Evolutionary conservation across 2,797 vertebrate genomes (phyloP), one percentile per base, ranked within the genome.

Genomic region (Myotis vivesi): DNA sequence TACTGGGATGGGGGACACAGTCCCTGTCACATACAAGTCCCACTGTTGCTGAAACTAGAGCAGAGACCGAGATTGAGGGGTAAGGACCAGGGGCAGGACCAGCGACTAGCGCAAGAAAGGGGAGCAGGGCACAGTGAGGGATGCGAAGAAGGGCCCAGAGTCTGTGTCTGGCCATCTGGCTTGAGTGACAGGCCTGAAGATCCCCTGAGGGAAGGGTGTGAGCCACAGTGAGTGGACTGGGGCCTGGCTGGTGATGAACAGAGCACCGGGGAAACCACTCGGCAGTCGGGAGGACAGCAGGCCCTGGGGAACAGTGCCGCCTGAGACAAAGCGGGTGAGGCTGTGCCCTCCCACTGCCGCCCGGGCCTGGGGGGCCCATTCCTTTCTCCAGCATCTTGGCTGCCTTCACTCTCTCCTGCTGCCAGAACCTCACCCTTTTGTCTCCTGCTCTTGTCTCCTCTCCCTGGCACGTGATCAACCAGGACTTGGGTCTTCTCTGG

Each of bases 1-100:
- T 22, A 2, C 0, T 6, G 57, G n/a, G 62, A 20, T 8, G 0
- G 7, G 22, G 36, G 15, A 6, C 38, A 46, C 49, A 19, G 22
- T 5, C 41, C 28, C 3, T 3, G 2, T 23, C 20, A 15, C 28
- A 25, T 6, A n/a, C 1, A 28, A 44, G n/a, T 11, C 82, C 8
- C 6, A 9, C 3, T 11, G 17, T 28, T 71, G 62, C 46, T 73
- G 41, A 33, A 87, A 30, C n/a, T 64, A 33, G 41, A 75, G 64
- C 72, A 36, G 13, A 68, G 38, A 38, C 23, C 11, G 36, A 49
- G 23, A 72, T 3, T 36, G 41, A 38, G 5, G 1, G 19, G 5
- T 3, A 11, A 79, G 28, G 33, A 8, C 44, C 30, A 4, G 44
- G 49, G 12, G 4, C 0, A 3, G 20, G 49, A 6, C 15, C 36